phyloP scores from a whole-genome alignment of 2,888 invertebrate species.

The Rhingia campestris region DNA sequence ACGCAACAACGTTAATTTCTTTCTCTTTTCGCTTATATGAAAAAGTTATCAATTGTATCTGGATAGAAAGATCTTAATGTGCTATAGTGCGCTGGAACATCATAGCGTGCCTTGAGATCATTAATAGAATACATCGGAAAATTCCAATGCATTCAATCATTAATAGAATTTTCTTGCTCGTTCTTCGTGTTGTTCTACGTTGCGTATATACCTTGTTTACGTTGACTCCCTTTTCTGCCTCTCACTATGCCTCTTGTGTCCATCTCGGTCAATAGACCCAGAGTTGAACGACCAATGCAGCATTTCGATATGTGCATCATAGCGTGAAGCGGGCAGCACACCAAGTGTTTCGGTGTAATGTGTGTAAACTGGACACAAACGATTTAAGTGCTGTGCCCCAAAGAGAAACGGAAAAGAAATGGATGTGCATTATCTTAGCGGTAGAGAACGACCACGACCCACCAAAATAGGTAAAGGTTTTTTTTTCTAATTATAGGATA shows the following conservation, averaged over 20 bases:
- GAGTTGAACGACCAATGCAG: conserved; percentile 46
- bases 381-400: neutral
- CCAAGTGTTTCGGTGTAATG: conserved; percentile 10
- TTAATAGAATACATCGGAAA: conserved; percentile 21
- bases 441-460: too few relatives aligned
- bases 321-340: conserved; percentile 11
- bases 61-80: conserved; percentile 2
- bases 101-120: neutral
- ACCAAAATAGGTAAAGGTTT: too few relatives aligned
- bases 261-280: too few relatives aligned
- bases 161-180: conserved; percentile 5
- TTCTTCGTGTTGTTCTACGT: neutral
- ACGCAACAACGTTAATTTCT: conserved; percentile 12
- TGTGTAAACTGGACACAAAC: conserved; percentile 24
- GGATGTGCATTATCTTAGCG: conserved; percentile 1
- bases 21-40: neutral
- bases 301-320: conserved; percentile 32
- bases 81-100: neutral
- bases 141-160: conserved; percentile 34
- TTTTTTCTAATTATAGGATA: too few relatives aligned
- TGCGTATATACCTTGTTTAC: conserved; percentile 10
- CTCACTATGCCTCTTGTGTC: neutral
- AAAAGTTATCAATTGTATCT: conserved; percentile 11
- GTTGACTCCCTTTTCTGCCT: neutral
- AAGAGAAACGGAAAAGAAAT: conserved; percentile 3